Conservation (phyloP, 2,797 vertebrate genomes). For the Numenius phaeopus region DNA sequence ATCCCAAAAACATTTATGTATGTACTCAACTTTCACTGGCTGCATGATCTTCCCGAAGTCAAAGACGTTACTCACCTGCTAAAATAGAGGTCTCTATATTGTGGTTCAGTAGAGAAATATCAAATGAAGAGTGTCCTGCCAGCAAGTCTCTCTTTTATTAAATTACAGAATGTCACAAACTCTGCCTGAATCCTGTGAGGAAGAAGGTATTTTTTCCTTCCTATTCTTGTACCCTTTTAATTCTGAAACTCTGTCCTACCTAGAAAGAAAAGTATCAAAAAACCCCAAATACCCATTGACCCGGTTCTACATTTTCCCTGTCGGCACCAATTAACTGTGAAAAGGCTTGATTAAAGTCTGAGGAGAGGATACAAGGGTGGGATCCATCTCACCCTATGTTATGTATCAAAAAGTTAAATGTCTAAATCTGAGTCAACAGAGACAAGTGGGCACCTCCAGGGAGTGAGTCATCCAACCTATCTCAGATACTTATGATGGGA, state of each 20-base stretch:
- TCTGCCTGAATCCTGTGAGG: not conserved
- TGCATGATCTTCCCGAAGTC: not conserved
- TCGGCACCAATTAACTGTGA: not conserved
- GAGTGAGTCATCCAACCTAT: not conserved
- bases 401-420: not conserved
- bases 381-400: not conserved
- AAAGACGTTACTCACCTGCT: not conserved
- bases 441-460: not conserved
- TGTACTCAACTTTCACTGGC: not conserved
- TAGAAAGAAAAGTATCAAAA: not conserved
- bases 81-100: not conserved
- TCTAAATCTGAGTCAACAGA: not conserved
- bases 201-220: not conserved
- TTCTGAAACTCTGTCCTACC: not conserved
- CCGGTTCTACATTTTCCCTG: not conserved
- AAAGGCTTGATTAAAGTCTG: not conserved
- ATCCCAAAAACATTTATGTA: slow-evolving; percentile 6
- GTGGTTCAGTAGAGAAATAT: not conserved
- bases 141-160: not conserved
- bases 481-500: not conserved
- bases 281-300: fast-evolving
- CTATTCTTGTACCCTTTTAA: not conserved
- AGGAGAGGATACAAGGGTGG: not conserved
- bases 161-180: not conserved
- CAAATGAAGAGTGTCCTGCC: not conserved